Percentiles rank a stretch among this genome's conserved stretches.
These are phyloP conservation scores for Mythimna lalbum DNA, from an alignment of 2,888 invertebrate genomes.

Conservation along the genomic window DNA sequence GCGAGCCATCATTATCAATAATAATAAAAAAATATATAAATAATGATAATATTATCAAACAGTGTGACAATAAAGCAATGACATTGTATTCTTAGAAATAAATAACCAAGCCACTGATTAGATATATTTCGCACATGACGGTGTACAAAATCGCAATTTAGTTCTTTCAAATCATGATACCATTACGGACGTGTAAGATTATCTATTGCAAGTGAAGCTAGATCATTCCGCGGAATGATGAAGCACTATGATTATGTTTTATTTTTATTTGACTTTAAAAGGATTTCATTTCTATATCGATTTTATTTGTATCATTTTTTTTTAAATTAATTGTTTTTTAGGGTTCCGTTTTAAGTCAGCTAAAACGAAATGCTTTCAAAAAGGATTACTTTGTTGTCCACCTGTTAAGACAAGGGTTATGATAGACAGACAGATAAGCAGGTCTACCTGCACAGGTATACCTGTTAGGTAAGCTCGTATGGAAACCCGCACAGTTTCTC, in stretches of 20 bases:
- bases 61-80: background rate
- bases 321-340: background rate
- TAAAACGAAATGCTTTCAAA: no score
- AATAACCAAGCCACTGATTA: conserved; percentile 2
- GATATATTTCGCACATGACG: conserved; percentile 30
- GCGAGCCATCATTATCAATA: no score
- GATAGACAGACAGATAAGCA: no score
- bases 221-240: conserved; percentile 39
- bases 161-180: conserved; percentile 17
- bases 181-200: conserved; percentile 10
- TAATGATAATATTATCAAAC: background rate
- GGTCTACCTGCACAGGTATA: no score
- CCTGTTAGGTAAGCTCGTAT: no score
- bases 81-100: background rate
- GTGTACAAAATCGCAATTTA: conserved; percentile 12
- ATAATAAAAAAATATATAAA: background rate
- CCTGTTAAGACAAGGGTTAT: no score
- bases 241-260: conserved; percentile 12
- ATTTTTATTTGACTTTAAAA: conserved; percentile 8
- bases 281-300: conserved; percentile 8
- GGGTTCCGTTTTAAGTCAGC: background rate
- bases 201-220: background rate
- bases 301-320: conserved; percentile 1
- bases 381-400: no score
- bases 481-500: no score